These are phyloP conservation scores for Ypsolopha scabrella DNA, from an alignment of 2,888 invertebrate genomes.

Conservation along the genomic window DNA sequence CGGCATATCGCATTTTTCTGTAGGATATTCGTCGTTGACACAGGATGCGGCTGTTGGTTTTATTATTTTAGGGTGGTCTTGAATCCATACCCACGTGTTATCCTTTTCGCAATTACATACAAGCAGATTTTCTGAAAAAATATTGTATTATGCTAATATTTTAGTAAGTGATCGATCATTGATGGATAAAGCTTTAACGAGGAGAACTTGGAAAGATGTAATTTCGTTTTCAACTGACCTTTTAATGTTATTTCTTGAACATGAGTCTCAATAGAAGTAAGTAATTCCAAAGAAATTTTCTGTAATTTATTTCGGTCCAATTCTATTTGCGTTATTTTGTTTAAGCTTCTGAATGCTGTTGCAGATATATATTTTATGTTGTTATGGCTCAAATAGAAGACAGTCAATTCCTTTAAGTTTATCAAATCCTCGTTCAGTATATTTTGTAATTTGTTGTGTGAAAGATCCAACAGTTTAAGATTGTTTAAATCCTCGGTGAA, in stretches of 20 bases:
- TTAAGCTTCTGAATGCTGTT: constrained; percentile 82
- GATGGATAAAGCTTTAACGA: too few species aligned
- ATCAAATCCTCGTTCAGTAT: constrained; percentile 83
- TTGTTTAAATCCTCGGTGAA: constrained; percentile 82
- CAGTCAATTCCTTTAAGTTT: constrained; percentile 81
- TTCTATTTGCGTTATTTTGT: constrained; percentile 82
- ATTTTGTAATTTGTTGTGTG: constrained; percentile 84
- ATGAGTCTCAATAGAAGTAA: constrained; percentile 86
- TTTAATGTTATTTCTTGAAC: constrained; percentile 83
- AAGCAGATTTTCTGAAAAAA: constrained; percentile 82
- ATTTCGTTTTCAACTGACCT: constrained; percentile 68
- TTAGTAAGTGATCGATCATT: too few species aligned
- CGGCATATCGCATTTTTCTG: constrained; percentile 72
- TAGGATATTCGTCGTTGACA: constrained; percentile 51
- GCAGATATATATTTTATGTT: constrained; percentile 84
- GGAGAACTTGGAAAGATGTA: too few species aligned
- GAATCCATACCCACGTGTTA: constrained; percentile 93
- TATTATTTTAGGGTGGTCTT: constrained; percentile 79
- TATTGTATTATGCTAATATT: not conserved
- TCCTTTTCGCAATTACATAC: constrained; percentile 91
- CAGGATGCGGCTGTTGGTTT: constrained; percentile 44
- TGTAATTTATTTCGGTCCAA: constrained; percentile 86
- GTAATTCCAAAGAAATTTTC: constrained; percentile 80
- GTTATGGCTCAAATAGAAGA: constrained; percentile 84
- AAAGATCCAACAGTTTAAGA: constrained; percentile 84